Base-by-base conservation (phyloP, 2,113 vertebrate species). In the Tor tambroides region DNA sequence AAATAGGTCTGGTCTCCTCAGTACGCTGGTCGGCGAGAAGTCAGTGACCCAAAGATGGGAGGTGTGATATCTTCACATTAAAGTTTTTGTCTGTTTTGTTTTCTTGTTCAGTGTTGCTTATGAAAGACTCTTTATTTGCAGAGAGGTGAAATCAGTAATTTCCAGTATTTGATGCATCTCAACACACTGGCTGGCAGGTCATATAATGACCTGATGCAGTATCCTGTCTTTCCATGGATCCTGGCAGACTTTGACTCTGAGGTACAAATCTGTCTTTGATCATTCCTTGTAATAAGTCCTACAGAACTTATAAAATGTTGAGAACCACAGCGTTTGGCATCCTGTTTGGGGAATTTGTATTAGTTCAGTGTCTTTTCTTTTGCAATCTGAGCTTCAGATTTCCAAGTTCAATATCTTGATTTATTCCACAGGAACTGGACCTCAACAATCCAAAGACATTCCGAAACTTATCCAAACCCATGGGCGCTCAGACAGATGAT, bases 71-170 rank as follows among this genome's bases (percentile, higher is more conserved):
- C 5, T 41, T 49, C 2, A 43, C n/a, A 32, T 49, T 38, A 5
- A 6, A 35, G 1, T 83, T 11, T n/a, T 86, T 14, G n/a, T 38
- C 6, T 19, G 10, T 46, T 43, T 46, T 21, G 19, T 65, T 32
- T 3, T 17, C 9, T 61, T 63, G 11, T 56, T 21, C 9, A 30
- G 17, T 46, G 21, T 76, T 85, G 26, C 67, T 54, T 41, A 30
- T n/a, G 23, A 80, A 41, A 71, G 10, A 59, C 2, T 67, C 4
- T 90, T 84, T 77, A 61, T 63, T 38, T 6, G 35, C 91, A 99
- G 98, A 95, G 98, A 95, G 98, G 98, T 86, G 98, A 99, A 93
- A 99, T 99, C 94, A 99, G 98, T 93, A 99, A 99, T 92, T 99
- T 99, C 95, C 98, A 99, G 94, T 99, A 99, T 90, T 91, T 99